Conservation (phyloP, 1,140 invertebrate species). For the Patella vulgata region DNA sequence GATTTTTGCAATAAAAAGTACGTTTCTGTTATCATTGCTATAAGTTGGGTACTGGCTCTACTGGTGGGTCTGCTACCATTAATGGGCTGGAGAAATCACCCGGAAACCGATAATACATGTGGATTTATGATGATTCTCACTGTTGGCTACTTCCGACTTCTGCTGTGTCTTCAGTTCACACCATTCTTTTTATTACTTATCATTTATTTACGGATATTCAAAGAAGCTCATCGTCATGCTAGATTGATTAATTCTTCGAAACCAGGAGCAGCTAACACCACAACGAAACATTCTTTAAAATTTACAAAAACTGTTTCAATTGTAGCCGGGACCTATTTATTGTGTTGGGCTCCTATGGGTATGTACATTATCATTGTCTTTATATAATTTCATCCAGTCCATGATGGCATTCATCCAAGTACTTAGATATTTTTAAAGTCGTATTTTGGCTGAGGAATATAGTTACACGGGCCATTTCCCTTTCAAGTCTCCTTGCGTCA, state of each 20-base stretch:
- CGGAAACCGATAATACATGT: conserved; percentile 10
- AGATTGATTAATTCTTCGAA: background rate
- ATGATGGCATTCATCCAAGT: too few species aligned
- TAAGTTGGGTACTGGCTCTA: conserved; percentile 8
- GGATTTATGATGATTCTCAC: conserved; percentile 14
- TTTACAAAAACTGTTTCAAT: conserved; percentile 12
- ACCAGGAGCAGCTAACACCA: background rate
- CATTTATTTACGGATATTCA: conserved; percentile 24
- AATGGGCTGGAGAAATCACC: conserved; percentile 5
- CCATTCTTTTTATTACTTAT: conserved; percentile 11
- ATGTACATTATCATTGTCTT: too few species aligned
- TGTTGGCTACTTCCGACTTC: conserved; percentile 8
- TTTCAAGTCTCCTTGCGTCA: background rate
- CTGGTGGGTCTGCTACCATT: conserved; percentile 7
- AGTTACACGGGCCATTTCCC: background rate
- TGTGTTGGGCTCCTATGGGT: conserved; percentile 12
- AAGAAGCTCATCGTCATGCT: conserved; percentile 7
- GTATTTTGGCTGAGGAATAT: background rate
- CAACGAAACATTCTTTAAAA: background rate
- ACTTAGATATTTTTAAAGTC: background rate
- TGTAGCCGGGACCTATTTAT: conserved; percentile 4
- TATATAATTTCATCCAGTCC: too few species aligned
- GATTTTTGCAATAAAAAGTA: background rate
- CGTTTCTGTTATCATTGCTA: background rate
- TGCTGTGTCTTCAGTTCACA: conserved; percentile 13